Evolutionary conservation across 2,888 invertebrate species (phyloP).

Genomic region (Caenorhabditis virilis): DNA sequence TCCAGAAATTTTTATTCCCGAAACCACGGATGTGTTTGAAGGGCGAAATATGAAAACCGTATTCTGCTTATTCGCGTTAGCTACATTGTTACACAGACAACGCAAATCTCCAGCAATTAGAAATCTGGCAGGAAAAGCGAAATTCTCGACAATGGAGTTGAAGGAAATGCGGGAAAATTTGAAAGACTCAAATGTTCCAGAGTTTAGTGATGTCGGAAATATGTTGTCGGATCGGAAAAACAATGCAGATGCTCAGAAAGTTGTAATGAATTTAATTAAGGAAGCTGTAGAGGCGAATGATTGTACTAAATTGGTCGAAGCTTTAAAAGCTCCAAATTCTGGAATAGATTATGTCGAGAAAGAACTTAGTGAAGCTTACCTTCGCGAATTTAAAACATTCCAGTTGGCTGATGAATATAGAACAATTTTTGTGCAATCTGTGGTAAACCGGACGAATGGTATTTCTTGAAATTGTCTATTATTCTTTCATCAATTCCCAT

Average conservation of each 20-base stretch:
- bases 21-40: slow-evolving; percentile 83
- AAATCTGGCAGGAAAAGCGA: slow-evolving; percentile 78
- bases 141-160: slow-evolving; percentile 75
- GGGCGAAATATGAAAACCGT: slow-evolving; percentile 81
- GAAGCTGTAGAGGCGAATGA: slow-evolving; percentile 40
- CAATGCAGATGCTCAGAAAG: slow-evolving; percentile 74
- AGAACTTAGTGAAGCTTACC: slow-evolving; percentile 12
- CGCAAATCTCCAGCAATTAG: slow-evolving; percentile 77
- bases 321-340: slow-evolving; percentile 39
- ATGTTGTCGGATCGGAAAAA: slow-evolving; percentile 73
- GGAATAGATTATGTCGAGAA: slow-evolving; percentile 49
- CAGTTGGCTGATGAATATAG: slow-evolving; percentile 37
- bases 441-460: slow-evolving; percentile 44
- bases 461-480: neutral
- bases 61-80: slow-evolving; percentile 80
- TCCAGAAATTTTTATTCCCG: slow-evolving; percentile 81
- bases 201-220: slow-evolving; percentile 53
- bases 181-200: slow-evolving; percentile 55
- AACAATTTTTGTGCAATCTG: slow-evolving; percentile 40
- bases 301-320: slow-evolving; percentile 27
- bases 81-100: slow-evolving; percentile 70
- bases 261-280: slow-evolving; percentile 36
- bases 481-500: slow-evolving; percentile 26
- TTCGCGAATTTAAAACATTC: too few relatives aligned
- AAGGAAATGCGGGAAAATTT: slow-evolving; percentile 53